phyloP scores from a whole-genome alignment of 2,888 invertebrate species.

The Drosophila anomalata region DNA sequence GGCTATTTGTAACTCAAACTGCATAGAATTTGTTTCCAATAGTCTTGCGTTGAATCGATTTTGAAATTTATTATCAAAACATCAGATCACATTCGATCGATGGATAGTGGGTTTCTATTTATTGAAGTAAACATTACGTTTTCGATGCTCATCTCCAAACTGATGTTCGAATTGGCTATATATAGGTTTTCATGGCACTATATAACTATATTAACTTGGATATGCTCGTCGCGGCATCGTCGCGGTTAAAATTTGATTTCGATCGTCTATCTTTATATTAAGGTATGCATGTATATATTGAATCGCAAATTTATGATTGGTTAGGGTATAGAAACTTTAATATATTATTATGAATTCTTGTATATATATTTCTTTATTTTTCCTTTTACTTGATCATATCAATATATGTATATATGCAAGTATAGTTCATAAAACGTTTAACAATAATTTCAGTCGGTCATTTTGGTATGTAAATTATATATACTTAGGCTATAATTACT shows the following conservation, averaged over 20 bases:
- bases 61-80: slow-evolving; percentile 27
- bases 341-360: slow-evolving; percentile 61
- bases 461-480: slow-evolving; percentile 77
- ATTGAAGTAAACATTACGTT: slow-evolving; percentile 30
- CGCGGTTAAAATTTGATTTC: slow-evolving; percentile 54
- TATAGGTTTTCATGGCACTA: slow-evolving; percentile 63
- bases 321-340: slow-evolving; percentile 69
- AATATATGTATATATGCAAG: slow-evolving; percentile 75
- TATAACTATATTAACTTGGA: slow-evolving; percentile 46
- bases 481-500: slow-evolving; percentile 68
- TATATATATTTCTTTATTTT: slow-evolving; percentile 65
- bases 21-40: slow-evolving; percentile 39
- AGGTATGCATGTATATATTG: slow-evolving; percentile 60
- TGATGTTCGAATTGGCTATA: slow-evolving; percentile 57
- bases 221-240: slow-evolving; percentile 14
- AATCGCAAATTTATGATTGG: slow-evolving; percentile 74
- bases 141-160: slow-evolving; percentile 52
- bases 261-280: slow-evolving; percentile 62
- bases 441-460: slow-evolving; percentile 83
- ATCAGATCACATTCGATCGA: slow-evolving; percentile 34
- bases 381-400: slow-evolving; percentile 77
- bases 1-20: slow-evolving; percentile 16
- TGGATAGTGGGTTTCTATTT: slow-evolving; percentile 41
- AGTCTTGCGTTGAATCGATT: slow-evolving; percentile 55
- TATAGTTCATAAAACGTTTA: slow-evolving; percentile 80